Base-by-base conservation (phyloP, 1,140 invertebrate genomes). In the Fopius arisanus region DNA sequence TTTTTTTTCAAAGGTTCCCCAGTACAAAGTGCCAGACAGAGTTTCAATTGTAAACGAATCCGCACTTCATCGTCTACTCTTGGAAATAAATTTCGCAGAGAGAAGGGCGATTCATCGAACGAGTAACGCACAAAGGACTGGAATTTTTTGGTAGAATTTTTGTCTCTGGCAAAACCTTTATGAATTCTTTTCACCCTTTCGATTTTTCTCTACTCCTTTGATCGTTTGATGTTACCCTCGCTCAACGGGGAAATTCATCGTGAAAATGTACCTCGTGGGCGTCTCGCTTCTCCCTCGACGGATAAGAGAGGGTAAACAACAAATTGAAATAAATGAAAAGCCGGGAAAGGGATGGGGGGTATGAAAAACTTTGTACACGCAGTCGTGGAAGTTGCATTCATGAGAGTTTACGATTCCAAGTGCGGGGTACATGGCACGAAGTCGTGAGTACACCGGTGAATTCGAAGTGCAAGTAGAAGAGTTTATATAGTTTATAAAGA, bases 371-470 rank as follows among this genome's bases (percentile, higher is more conserved):
- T 19, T 23, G 14, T 23, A 59, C 54, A 59, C 40, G 28, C 43
- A 29, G 21, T 62, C 23, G 26, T 43, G 7, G 9, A 5, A 37
- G 31, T 67, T 70, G n/a, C 3, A 29, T 43, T 66, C 29, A 62
- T 16, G 41, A 37, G 51, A 48, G 63, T 76, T 68, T 74, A 73
- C 72, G 72, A 74, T 28, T n/a, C 19, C 31, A 76, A 37, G 28
- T 68, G 65, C 21, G 37, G 48, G 37, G 33, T 63, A 68, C 66
- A 67, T 28, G 68, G 16, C 69, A 76, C 75, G 51, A 63, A 76
- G 72, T 76, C 75, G 65, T 73, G 72, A 74, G 40, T 54, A 70
- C 7, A 48, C 72, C 28, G 29, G 28, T 33, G 72, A 73, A 74
- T 76, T 76, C 48, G 68, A 66, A 65, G 26, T 14, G 28, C 16